Conservation (phyloP, 2,797 vertebrate genomes). For the Syngnathus rostellatus region DNA sequence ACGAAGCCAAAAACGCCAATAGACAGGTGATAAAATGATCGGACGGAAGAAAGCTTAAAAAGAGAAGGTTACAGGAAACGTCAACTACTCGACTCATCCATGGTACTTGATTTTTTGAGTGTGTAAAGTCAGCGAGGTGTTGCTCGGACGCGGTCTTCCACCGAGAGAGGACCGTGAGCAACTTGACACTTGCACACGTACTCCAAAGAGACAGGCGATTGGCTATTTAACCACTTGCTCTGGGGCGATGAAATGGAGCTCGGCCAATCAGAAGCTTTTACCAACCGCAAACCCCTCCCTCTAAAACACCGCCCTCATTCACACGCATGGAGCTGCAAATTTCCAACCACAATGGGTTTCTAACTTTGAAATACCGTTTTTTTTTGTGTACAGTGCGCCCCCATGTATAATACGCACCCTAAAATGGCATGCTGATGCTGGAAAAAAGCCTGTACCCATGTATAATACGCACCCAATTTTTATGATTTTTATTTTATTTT, state of each 20-base stretch:
- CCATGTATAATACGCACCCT: too few species aligned
- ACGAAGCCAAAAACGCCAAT: conserved; percentile 30
- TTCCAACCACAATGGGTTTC: too few species aligned
- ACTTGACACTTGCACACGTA: conserved; percentile 40
- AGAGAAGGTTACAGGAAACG: conserved; percentile 71
- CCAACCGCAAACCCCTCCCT: background rate
- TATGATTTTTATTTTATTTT: too few species aligned
- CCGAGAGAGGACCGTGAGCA: conserved; percentile 40
- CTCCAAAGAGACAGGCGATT: conserved; percentile 38
- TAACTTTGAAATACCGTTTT: background rate
- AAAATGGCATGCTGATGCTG: too few species aligned
- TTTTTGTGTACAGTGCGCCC: too few species aligned
- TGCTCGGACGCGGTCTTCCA: conserved; percentile 55
- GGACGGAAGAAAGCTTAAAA: conserved; percentile 67
- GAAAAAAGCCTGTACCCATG: too few species aligned
- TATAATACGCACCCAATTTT: too few species aligned
- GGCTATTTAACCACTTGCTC: conserved; percentile 65
- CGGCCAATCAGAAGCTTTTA: background rate
- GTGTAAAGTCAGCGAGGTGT: conserved; percentile 41
- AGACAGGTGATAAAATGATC: conserved; percentile 47
- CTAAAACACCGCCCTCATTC: background rate
- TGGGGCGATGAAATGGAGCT: too few species aligned
- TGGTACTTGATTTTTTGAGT: conserved; percentile 47
- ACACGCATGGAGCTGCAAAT: background rate
- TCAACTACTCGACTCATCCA: conserved; percentile 79